phyloP scores from a whole-genome alignment of 2,113 vertebrate species.

The Microcebus tavaratra region DNA sequence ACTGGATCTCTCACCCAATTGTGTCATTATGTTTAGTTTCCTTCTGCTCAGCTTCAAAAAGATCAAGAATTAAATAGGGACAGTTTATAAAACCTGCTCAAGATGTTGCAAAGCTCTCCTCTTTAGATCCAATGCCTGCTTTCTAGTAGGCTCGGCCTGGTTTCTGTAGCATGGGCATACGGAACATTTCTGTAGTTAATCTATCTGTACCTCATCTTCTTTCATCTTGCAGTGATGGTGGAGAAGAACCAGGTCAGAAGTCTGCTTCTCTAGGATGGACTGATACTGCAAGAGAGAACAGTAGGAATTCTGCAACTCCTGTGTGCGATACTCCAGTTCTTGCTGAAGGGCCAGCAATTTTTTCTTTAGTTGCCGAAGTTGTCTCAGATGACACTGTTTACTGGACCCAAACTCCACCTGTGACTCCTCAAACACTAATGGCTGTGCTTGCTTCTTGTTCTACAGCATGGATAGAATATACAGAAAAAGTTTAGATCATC shows the following conservation, averaged over 20 bases:
- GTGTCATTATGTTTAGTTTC: background rate
- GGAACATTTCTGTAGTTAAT: background rate
- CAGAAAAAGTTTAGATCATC: background rate
- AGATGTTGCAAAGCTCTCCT: background rate
- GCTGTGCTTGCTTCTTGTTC: conserved; percentile 43
- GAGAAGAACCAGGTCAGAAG: conserved; percentile 76
- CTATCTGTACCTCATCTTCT: conserved; percentile 82
- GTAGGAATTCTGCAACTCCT: conserved; percentile 74
- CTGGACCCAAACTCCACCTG: conserved; percentile 32
- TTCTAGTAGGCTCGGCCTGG: background rate
- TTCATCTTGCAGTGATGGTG: conserved; percentile 80
- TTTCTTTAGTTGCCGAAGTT: conserved; percentile 76
- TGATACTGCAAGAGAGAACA: conserved; percentile 81
- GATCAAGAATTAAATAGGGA: conserved; percentile 8
- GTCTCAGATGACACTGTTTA: conserved; percentile 72
- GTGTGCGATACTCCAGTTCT: conserved; percentile 80
- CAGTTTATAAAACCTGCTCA: background rate
- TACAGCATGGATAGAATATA: background rate
- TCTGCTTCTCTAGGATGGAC: conserved; percentile 72
- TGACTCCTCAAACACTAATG: conserved; percentile 22
- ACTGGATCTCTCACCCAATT: background rate
- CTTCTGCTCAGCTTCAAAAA: conserved; percentile 4
- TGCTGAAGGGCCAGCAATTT: conserved; percentile 77
- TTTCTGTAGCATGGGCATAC: background rate
- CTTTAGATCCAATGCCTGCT: background rate